Base-by-base conservation (phyloP, 2,797 vertebrate genomes). In the Acanthurus leucopareius region DNA sequence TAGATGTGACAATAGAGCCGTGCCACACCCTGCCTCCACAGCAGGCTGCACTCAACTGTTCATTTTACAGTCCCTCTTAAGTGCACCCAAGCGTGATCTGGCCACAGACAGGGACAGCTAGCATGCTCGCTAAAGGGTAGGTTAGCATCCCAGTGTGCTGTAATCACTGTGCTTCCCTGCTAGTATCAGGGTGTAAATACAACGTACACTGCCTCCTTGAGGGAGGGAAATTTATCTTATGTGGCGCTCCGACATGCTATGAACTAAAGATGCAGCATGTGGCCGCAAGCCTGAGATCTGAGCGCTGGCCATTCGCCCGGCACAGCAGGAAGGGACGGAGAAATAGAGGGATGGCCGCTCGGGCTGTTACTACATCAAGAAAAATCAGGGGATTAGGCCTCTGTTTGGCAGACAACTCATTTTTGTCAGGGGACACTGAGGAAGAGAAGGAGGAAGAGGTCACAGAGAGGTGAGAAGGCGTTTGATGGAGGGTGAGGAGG, bases 21-120 rank as follows among this genome's bases (percentile, higher is more conserved):
- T 9, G 71, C 90, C 86, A 84, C 91, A 75, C 86, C 84, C 89
- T 68, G 71, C 76, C 82, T 68, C 61, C 83, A 86, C 86, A 86
- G 82, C 84, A 56, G 83, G 73, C 88, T 86, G 82, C 82, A 77
- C 84, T 35, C 62, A 73, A 75, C 84, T 81, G 75, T 85, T 88
- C 88, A 92, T 94, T 94, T 93, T 92, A 89, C 90, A 91, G 90
- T 84, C 80, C 54, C 78, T 86, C 56, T 42, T 47, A 71, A 86
- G 88, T 85, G 86, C 75, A 53, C 49, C 70, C 22, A 38, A 88
- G 82, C 73, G 69, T 85, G 83, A 85, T 88, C 85, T 71, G 85
- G 86, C 87, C 84, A 77, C 66, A 80, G 73, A 73, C 75, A 76
- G 75, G 69, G 69, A 80, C 51, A 66, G 72, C 86, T 76, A 71